Evolutionary conservation across 1,140 invertebrate species (phyloP).

Genomic region (Thaumetopoea pityocampa): DNA sequence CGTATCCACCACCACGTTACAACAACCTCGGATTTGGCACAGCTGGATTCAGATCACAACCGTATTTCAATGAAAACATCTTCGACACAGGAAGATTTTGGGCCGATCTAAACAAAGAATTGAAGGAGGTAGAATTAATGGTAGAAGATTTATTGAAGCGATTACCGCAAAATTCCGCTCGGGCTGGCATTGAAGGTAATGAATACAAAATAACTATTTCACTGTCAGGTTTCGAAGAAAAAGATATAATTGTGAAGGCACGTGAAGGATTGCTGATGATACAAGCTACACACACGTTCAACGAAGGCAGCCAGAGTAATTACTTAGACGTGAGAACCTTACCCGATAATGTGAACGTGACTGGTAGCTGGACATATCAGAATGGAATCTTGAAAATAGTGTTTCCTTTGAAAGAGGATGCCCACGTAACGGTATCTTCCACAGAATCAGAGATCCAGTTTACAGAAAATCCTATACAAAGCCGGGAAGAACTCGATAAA

Average conservation of each 20-base stretch:
- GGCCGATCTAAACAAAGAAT: slow-evolving; percentile 22
- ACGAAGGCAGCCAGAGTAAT: slow-evolving; percentile 13
- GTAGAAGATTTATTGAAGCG: slow-evolving; percentile 21
- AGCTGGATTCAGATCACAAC: slow-evolving; percentile 5
- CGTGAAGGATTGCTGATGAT: slow-evolving; percentile 37
- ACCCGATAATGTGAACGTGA: slow-evolving; percentile 27
- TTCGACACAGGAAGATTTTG: slow-evolving; percentile 40
- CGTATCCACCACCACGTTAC: slow-evolving; percentile 4
- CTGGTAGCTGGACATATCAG: slow-evolving; percentile 43
- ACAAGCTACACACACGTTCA: slow-evolving; percentile 29
- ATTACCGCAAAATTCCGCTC: slow-evolving; percentile 24
- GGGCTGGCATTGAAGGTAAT: slow-evolving; percentile 29
- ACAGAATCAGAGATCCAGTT: background rate
- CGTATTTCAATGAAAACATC: slow-evolving; percentile 17
- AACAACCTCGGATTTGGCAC: slow-evolving; percentile 1
- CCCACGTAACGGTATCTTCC: slow-evolving; percentile 10
- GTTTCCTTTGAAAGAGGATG: slow-evolving; percentile 34
- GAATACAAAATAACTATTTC: slow-evolving; percentile 32
- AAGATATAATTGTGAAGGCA: slow-evolving; percentile 39
- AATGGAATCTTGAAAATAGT: slow-evolving; percentile 34
- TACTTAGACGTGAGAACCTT: slow-evolving; percentile 33
- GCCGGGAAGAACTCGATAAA: slow-evolving; percentile 26
- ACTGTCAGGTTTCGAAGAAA: slow-evolving; percentile 30
- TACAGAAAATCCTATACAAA: slow-evolving; percentile 13
- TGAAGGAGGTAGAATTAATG: slow-evolving; percentile 28